Conservation (phyloP, 1,140 invertebrate species). For the Frieseomelitta varia region DNA sequence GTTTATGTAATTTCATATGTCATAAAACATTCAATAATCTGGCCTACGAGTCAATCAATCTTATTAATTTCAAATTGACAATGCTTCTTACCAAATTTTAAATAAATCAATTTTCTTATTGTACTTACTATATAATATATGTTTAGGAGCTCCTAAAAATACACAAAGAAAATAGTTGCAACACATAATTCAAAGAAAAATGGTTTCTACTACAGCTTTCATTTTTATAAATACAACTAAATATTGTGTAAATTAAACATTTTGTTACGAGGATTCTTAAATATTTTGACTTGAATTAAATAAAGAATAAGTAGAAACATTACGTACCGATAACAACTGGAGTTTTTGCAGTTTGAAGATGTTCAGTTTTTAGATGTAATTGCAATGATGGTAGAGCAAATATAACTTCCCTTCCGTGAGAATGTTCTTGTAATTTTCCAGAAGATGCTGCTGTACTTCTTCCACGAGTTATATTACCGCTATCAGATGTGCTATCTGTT, state of each 20-base stretch:
- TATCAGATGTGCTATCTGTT: conserved; percentile 79
- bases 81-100: conserved; percentile 28
- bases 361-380: conserved; percentile 96
- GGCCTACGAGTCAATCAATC: neutral
- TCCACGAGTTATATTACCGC: conserved; percentile 75
- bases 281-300: neutral
- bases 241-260: neutral
- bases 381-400: conserved; percentile 96
- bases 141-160: conserved; percentile 80
- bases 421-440: conserved; percentile 89
- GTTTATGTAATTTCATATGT: neutral
- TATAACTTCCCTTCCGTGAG: conserved; percentile 96
- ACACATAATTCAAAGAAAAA: neutral
- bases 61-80: neutral
- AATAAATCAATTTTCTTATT: conserved; percentile 31
- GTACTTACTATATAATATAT: conserved; percentile 81
- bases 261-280: neutral
- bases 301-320: conserved; percentile 9
- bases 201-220: neutral
- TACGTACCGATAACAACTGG: conserved; percentile 87
- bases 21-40: conserved; percentile 1
- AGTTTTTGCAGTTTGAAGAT: conserved; percentile 88
- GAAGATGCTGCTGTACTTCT: conserved; percentile 80
- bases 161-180: conserved; percentile 71
- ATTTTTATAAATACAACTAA: neutral